These are phyloP conservation scores for Mus spicilegus DNA, from an alignment of 2,113 vertebrate species.

Conservation along the genomic window DNA sequence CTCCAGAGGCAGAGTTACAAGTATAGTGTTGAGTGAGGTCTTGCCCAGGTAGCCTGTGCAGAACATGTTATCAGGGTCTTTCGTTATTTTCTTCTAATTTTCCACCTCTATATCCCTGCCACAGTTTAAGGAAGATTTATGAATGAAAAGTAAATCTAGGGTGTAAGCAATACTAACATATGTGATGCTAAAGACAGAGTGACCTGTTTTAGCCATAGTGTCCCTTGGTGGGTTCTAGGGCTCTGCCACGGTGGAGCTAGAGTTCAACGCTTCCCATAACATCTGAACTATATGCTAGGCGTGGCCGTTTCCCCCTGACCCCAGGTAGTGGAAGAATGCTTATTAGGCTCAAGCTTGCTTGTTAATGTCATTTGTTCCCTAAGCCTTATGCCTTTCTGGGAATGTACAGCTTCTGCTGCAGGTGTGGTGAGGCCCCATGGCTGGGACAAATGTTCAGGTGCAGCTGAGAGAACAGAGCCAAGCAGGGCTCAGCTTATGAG, in stretches of 20 bases:
- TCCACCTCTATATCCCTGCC: background rate
- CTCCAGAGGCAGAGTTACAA: background rate
- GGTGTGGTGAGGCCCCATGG: background rate
- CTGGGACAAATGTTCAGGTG: background rate
- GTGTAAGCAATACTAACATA: rapidly evolving
- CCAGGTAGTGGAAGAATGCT: background rate
- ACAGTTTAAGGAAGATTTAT: background rate
- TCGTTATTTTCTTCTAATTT: background rate
- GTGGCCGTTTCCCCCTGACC: rapidly evolving
- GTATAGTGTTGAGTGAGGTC: background rate
- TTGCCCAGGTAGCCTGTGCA: background rate
- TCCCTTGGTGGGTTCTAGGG: background rate
- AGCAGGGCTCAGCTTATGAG: rapidly evolving
- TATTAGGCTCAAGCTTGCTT: rapidly evolving
- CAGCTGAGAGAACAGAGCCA: background rate
- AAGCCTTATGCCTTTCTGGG: background rate
- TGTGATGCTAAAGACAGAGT: rapidly evolving
- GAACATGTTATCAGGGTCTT: background rate
- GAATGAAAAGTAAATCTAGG: background rate
- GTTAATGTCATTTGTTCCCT: background rate
- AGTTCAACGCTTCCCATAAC: rapidly evolving
- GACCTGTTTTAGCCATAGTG: rapidly evolving
- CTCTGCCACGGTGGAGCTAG: background rate
- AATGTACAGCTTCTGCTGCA: background rate
- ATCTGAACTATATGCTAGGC: background rate